Conservation (phyloP, 2,113 vertebrate species). For the Nyctereutes procyonoides region DNA sequence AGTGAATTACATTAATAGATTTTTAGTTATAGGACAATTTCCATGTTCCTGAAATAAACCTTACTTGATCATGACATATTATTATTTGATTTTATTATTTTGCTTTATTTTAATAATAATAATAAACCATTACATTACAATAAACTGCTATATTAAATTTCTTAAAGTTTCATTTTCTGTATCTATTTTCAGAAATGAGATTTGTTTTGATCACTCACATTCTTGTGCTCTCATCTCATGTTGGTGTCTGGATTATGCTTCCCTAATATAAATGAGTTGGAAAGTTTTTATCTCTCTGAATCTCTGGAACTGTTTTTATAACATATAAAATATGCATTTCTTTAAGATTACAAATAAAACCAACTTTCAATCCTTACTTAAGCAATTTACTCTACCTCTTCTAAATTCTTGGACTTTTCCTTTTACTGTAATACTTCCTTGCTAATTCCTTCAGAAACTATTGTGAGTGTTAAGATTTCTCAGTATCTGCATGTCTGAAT, state of each 20-base stretch:
- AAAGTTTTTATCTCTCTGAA: background rate
- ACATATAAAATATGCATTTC: background rate
- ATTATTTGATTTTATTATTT: background rate
- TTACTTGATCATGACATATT: background rate
- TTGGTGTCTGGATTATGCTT: background rate
- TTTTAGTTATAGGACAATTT: background rate
- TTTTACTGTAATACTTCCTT: constrained; percentile 13
- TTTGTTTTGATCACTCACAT: background rate
- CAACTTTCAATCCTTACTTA: background rate
- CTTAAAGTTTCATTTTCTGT: constrained; percentile 8
- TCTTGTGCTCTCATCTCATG: background rate
- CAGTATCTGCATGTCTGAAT: background rate
- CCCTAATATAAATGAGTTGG: background rate
- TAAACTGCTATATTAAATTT: background rate
- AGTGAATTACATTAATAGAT: background rate
- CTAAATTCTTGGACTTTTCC: background rate
- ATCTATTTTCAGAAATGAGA: constrained; percentile 44
- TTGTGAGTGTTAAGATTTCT: background rate
- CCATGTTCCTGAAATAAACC: background rate
- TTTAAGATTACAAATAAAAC: background rate
- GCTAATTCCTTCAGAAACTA: constrained; percentile 30
- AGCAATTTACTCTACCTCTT: background rate
- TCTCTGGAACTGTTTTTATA: background rate
- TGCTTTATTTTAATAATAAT: background rate
- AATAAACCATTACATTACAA: background rate